These are phyloP conservation scores for Lota lota DNA, from an alignment of 2,113 vertebrate genomes.

Conservation along the genomic window DNA sequence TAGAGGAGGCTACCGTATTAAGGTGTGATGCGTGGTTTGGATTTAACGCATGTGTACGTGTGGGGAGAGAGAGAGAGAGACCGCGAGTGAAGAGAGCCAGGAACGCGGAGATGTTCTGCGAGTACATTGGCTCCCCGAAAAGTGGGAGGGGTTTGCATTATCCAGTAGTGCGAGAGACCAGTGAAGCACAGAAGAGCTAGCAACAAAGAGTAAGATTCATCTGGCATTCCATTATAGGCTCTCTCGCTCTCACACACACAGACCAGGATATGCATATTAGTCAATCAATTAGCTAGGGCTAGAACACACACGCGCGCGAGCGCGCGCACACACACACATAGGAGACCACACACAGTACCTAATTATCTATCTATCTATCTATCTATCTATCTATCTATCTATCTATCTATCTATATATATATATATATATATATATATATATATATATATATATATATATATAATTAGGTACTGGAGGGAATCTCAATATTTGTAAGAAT, in stretches of 20 bases:
- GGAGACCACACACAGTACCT: neutral
- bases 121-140: slow-evolving; percentile 54
- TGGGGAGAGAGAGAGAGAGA: slow-evolving; percentile 7
- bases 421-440: too few species aligned
- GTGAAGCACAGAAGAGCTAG: slow-evolving; percentile 49
- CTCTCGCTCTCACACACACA: slow-evolving; percentile 6
- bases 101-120: slow-evolving; percentile 46
- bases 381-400: too few species aligned
- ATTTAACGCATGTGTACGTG: slow-evolving; percentile 40
- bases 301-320: too few species aligned
- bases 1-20: neutral
- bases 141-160: slow-evolving; percentile 49
- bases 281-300: too few species aligned
- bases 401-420: too few species aligned
- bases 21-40: slow-evolving; percentile 26
- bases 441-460: too few species aligned
- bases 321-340: too few species aligned
- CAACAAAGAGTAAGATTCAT: slow-evolving; percentile 55
- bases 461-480: neutral
- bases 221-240: slow-evolving; percentile 8
- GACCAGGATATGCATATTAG: too few species aligned
- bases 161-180: slow-evolving; percentile 53
- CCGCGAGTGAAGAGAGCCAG: slow-evolving; percentile 35
- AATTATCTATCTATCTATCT: too few species aligned
- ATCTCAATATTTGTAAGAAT: too few species aligned